phyloP scores from a whole-genome alignment of 2,888 invertebrate genomes.

The Melitaea athalia region DNA sequence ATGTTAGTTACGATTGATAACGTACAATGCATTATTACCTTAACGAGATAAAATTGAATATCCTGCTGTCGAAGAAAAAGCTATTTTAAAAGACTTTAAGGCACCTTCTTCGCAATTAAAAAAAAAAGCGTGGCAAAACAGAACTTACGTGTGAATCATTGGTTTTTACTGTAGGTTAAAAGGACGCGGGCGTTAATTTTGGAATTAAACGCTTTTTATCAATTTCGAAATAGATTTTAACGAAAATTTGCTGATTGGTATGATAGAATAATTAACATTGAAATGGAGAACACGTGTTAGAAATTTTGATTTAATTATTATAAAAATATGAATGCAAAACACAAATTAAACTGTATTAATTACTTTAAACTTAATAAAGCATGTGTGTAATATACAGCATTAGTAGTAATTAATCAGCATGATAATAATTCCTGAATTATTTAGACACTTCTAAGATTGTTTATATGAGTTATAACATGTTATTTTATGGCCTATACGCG shows the following conservation, averaged over 20 bases:
- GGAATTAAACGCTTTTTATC: constrained; percentile 5
- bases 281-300: too few relatives aligned
- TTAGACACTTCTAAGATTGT: too few relatives aligned
- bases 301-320: too few relatives aligned
- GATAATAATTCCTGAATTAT: too few relatives aligned
- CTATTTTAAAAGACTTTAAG: constrained; percentile 47
- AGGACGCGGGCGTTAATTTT: constrained; percentile 15
- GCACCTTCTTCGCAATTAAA: constrained; percentile 41
- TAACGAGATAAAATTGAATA: constrained; percentile 69
- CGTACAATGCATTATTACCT: constrained; percentile 58
- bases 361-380: too few relatives aligned
- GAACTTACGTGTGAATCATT: constrained; percentile 54
- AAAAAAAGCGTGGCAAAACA: constrained; percentile 65
- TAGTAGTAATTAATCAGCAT: too few relatives aligned
- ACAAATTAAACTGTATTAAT: too few relatives aligned
- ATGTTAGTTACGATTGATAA: constrained; percentile 42
- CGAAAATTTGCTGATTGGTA: not conserved
- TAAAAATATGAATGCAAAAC: too few relatives aligned
- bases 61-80: constrained; percentile 51
- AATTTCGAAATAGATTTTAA: not conserved
- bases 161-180: constrained; percentile 50
- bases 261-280: too few relatives aligned
- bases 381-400: too few relatives aligned
- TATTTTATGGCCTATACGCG: too few relatives aligned
- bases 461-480: too few relatives aligned